Base-by-base conservation (phyloP, 2,113 vertebrate genomes). In the Phodopus roborovskii region DNA sequence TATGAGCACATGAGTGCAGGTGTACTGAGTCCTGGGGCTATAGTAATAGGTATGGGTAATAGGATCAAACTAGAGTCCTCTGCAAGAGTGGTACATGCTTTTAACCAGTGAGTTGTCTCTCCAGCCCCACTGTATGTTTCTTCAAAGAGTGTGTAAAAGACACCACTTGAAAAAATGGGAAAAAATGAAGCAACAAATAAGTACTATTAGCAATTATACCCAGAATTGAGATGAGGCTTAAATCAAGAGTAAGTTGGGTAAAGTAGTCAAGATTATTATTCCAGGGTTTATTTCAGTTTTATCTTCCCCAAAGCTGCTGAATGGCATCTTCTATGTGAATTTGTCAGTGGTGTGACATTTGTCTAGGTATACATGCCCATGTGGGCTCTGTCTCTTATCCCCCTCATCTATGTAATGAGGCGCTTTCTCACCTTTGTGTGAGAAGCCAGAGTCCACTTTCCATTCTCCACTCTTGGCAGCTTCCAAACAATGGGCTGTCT, bases 211-310 rank as follows among this genome's bases (percentile, higher is more conserved):
- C 30, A 91, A 64, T 11, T 10, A 1, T 56, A 82, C 5, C 86
- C 22, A 70, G 16, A 84, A 92, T 30, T 92, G 62, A 22, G 12
- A 50, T 84, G 91, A 94, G 70, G 68, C 16, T 39, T 91, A 83
- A 16, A 77, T 26, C 3, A 92, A 86, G 19, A 13, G 19, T 79
- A 64, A 94, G 30, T 15, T n/a, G 79, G 66, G 74, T 88, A 62
- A 95, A 91, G 1, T 50, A 93, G 45, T 92, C 22, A 91, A 83
- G 66, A 68, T 84, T 78, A 42, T 93, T 86, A 53, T 92, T 42
- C 79, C 15, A 81, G 0, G 36, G 88, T 79, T 78, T 62, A 22
- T 56, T 89, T 78, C 13, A 58, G 58, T 92, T 85, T 87, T 73
- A 33, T 92, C 22, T 88, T 39, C 6, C 22, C 30, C 28, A 70